Conservation (phyloP, 2,888 invertebrate genomes). For the Drosophila longiperda region DNA sequence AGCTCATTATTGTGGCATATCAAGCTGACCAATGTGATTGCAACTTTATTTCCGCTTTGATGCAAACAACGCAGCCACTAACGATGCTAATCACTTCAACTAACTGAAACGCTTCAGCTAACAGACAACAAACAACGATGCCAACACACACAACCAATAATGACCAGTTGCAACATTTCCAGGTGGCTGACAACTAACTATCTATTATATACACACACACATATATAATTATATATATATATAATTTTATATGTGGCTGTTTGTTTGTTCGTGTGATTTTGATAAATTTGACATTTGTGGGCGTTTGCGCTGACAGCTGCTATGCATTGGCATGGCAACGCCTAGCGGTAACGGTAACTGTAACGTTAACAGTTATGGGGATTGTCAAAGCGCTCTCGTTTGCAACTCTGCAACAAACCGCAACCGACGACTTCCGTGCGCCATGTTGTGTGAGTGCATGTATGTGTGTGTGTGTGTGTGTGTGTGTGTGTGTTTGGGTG, state of each 20-base stretch:
- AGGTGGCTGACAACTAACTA: conserved; percentile 67
- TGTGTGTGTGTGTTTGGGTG: conserved; percentile 17
- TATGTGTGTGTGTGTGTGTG: conserved; percentile 9
- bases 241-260: conserved; percentile 7
- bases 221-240: conserved; percentile 19
- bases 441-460: conserved; percentile 60
- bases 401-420: conserved; percentile 62
- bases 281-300: conserved; percentile 84
- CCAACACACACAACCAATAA: conserved; percentile 40
- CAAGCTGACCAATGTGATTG: conserved; percentile 61
- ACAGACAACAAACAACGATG: conserved; percentile 42
- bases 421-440: conserved; percentile 78
- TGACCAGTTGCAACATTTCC: conserved; percentile 62
- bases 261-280: conserved; percentile 80
- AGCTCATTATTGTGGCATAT: conserved; percentile 50
- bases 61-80: conserved; percentile 78
- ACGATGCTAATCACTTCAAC: conserved; percentile 79
- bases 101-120: conserved; percentile 76
- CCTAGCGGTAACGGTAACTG: conserved; percentile 39
- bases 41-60: conserved; percentile 70
- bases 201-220: conserved; percentile 28
- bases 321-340: conserved; percentile 58
- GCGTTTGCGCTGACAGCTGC: conserved; percentile 82
- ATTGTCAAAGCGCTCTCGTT: conserved; percentile 44
- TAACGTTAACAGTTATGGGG: conserved; percentile 31